A percentile compares a stretch with the other conserved stretches of the same genome.
Evolutionary conservation across 2,797 vertebrate species (phyloP).

Genomic region (Pipistrellus pipistrellus): DNA sequence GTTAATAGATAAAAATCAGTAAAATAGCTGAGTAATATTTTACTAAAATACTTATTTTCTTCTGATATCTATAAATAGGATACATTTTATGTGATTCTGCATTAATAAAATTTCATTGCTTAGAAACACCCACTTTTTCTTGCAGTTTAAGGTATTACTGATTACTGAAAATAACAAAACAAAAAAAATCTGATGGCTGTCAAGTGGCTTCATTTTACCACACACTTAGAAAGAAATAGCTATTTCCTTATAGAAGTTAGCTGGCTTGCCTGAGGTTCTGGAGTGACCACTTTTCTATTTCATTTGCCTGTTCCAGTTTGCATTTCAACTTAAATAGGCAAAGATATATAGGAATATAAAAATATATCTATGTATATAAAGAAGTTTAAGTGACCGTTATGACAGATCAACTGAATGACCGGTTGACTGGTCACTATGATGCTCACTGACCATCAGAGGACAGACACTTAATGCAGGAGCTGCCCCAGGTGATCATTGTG

Average conservation of each 20-base stretch:
- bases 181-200: not conserved
- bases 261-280: not conserved
- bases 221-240: not conserved
- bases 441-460: too few species aligned
- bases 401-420: too few species aligned
- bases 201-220: conserved; percentile 26
- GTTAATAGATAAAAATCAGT: conserved; percentile 54
- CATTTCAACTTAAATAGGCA: conserved; percentile 40
- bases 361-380: not conserved
- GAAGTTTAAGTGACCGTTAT: too few species aligned
- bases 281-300: not conserved
- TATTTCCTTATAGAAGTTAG: conserved; percentile 44
- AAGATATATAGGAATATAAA: conserved; percentile 3
- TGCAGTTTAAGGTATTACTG: not conserved
- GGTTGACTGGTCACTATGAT: too few species aligned
- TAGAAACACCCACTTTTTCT: not conserved
- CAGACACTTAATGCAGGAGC: too few species aligned
- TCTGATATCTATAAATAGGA: conserved; percentile 55
- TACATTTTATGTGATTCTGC: not conserved
- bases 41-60: conserved; percentile 47
- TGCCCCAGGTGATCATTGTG: too few species aligned
- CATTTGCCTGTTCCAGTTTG: conserved; percentile 14
- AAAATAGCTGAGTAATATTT: conserved; percentile 28
- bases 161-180: conserved; percentile 48
- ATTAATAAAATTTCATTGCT: conserved; percentile 51